A percentile compares a stretch with the other conserved stretches of the same genome.
These are phyloP conservation scores for Lasioglossum villosulum DNA, from an alignment of 2,888 invertebrate genomes.

Conservation along the genomic window DNA sequence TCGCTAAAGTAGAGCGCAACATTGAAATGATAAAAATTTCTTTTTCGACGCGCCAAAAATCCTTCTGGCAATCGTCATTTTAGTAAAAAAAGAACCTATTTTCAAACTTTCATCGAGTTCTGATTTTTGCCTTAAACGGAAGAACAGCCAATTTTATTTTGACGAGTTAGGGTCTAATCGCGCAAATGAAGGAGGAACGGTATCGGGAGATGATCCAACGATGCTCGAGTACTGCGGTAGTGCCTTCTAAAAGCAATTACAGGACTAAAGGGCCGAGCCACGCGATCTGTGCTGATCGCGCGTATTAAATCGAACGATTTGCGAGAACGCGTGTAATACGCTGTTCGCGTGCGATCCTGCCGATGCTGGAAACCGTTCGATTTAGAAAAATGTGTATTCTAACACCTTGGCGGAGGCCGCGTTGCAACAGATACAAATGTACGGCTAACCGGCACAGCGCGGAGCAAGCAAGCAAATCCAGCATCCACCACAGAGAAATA, in stretches of 20 bases:
- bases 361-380: slow-evolving; percentile 29
- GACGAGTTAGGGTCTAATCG: background rate
- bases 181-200: background rate
- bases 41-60: too few species aligned
- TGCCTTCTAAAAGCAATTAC: slow-evolving; percentile 47
- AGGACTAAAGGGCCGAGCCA: slow-evolving; percentile 45
- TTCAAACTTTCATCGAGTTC: too few species aligned
- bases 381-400: slow-evolving; percentile 37
- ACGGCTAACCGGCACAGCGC: slow-evolving; percentile 21
- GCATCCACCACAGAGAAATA: slow-evolving; percentile 49
- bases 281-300: slow-evolving; percentile 46
- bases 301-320: slow-evolving; percentile 55
- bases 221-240: background rate
- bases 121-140: too few species aligned
- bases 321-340: slow-evolving; percentile 53
- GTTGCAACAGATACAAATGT: slow-evolving; percentile 53
- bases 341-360: slow-evolving; percentile 51
- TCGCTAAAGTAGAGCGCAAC: too few species aligned
- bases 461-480: slow-evolving; percentile 52
- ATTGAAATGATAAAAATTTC: too few species aligned
- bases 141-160: too few species aligned
- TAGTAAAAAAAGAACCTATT: too few species aligned
- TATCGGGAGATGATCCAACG: background rate
- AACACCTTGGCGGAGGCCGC: slow-evolving; percentile 34
- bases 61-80: too few species aligned